These are phyloP conservation scores for Lasioglossum figueresi DNA, from an alignment of 2,888 invertebrate species.

Conservation along the genomic window DNA sequence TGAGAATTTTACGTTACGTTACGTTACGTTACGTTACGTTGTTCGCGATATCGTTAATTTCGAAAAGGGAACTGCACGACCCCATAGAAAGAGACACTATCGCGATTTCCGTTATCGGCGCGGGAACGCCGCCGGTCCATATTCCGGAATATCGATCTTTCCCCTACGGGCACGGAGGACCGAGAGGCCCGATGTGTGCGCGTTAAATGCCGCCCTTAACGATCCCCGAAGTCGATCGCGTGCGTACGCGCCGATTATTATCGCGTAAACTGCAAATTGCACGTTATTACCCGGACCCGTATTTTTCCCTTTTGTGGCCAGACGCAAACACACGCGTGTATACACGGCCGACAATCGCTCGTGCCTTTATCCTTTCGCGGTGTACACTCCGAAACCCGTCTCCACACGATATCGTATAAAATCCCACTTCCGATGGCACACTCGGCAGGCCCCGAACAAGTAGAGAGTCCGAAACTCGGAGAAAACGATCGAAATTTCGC, in stretches of 20 bases:
- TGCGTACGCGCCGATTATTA: slow-evolving; percentile 53
- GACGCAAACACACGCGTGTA: neutral
- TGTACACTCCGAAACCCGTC: slow-evolving; percentile 10
- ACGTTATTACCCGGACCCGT: slow-evolving; percentile 45
- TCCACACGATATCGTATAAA: slow-evolving; percentile 29
- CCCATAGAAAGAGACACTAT: neutral
- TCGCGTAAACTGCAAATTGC: slow-evolving; percentile 55
- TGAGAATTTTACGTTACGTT: slow-evolving; percentile 23
- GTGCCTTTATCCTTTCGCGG: slow-evolving; percentile 36
- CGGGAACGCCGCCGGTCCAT: neutral
- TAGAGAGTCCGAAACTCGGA: neutral
- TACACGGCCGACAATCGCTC: slow-evolving; percentile 40
- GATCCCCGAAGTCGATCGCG: slow-evolving; percentile 46
- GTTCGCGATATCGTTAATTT: slow-evolving; percentile 35
- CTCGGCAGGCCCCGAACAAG: neutral
- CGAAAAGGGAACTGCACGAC: neutral
- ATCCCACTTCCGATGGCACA: slow-evolving; percentile 45
- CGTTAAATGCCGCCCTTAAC: slow-evolving; percentile 41
- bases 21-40: slow-evolving; percentile 24
- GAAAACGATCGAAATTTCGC: slow-evolving; percentile 29
- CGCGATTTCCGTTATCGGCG: slow-evolving; percentile 10
- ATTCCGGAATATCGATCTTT: neutral
- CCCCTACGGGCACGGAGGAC: neutral
- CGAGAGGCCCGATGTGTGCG: neutral
- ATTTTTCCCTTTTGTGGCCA: slow-evolving; percentile 43